These are phyloP conservation scores for Tetrao urogallus DNA, from an alignment of 2,113 vertebrate genomes.

Conservation along the genomic window DNA sequence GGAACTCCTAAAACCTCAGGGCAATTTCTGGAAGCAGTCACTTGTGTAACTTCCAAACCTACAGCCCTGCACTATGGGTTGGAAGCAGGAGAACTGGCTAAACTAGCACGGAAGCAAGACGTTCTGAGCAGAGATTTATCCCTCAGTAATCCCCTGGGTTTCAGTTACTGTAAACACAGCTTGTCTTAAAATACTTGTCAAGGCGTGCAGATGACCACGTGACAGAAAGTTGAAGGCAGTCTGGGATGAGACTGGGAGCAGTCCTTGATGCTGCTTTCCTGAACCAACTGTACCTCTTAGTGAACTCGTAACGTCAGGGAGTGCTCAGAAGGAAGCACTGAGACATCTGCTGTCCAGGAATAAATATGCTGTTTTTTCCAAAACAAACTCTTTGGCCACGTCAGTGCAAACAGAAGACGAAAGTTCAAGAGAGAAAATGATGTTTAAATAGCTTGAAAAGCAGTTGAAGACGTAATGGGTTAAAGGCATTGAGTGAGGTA, in stretches of 20 bases:
- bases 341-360: constrained; percentile 12
- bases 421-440: neutral
- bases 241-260: neutral
- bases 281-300: neutral
- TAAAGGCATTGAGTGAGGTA: neutral
- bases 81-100: constrained; percentile 50
- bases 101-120: constrained; percentile 42
- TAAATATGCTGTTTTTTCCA: neutral
- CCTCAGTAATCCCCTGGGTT: constrained; percentile 3
- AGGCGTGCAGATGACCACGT: neutral
- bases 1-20: neutral
- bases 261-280: neutral
- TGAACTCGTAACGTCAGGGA: neutral
- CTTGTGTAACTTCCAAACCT: constrained; percentile 30
- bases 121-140: neutral
- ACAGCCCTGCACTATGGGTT: neutral
- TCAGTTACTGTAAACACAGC: constrained; percentile 22
- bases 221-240: neutral
- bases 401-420: neutral
- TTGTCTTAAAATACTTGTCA: constrained; percentile 33
- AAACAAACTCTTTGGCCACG: neutral
- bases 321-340: neutral
- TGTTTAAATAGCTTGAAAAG: neutral
- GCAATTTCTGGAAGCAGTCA: constrained; percentile 27
- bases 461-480: neutral